Evolutionary conservation across 2,113 vertebrate species (phyloP).

Genomic region (Mugil cephalus): DNA sequence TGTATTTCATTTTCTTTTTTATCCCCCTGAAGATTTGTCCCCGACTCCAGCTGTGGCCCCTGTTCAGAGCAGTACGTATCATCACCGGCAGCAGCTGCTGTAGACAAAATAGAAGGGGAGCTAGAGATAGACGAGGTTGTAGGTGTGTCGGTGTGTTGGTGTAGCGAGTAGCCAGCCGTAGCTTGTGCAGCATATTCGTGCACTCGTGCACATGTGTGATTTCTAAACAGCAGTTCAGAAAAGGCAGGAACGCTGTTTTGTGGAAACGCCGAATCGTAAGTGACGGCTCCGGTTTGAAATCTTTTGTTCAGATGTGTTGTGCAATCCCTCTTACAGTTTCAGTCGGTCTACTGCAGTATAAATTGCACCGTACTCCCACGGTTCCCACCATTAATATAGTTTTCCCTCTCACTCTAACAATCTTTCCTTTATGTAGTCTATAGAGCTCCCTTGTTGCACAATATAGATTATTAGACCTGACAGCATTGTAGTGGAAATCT

Average conservation of each 20-base stretch:
- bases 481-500: slow-evolving; percentile 47
- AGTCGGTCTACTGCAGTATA: slow-evolving; percentile 13
- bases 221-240: slow-evolving; percentile 7
- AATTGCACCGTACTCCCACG: neutral
- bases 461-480: slow-evolving; percentile 39
- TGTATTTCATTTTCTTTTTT: slow-evolving; percentile 68
- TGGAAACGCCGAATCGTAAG: neutral
- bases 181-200: slow-evolving; percentile 29
- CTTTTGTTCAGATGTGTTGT: slow-evolving; percentile 13
- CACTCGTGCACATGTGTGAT: slow-evolving; percentile 4
- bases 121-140: slow-evolving; percentile 57
- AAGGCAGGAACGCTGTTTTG: slow-evolving; percentile 5
- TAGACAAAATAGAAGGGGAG: slow-evolving; percentile 35
- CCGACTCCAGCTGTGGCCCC: slow-evolving; percentile 72
- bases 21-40: slow-evolving; percentile 74
- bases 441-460: slow-evolving; percentile 35
- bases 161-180: slow-evolving; percentile 24
- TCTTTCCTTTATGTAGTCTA: slow-evolving; percentile 28
- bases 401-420: slow-evolving; percentile 42
- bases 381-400: slow-evolving; percentile 30
- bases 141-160: slow-evolving; percentile 23
- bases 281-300: slow-evolving; percentile 18
- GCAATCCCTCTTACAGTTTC: neutral
- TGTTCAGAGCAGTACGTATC: slow-evolving; percentile 77
- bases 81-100: slow-evolving; percentile 39